Evolutionary conservation across 2,888 invertebrate genomes (phyloP), one percentile per base, ranked within the genome.

Genomic region (Pemphredon lugubris): DNA sequence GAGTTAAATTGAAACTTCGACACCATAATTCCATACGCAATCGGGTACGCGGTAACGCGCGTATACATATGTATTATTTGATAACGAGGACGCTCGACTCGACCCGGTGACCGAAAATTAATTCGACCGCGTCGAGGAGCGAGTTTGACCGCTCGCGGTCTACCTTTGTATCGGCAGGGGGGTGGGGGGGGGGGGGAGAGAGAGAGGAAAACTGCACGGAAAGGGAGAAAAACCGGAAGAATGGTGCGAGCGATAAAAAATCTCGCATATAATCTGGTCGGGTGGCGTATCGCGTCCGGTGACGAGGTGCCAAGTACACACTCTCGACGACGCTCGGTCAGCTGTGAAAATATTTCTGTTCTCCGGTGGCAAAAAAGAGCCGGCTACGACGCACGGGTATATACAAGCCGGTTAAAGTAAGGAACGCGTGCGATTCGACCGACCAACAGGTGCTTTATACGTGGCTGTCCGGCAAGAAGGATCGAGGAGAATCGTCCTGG

Each of bases 381-480:
- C 69, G 79, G 18, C 72, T n/a, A 45, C 71, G 55, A 59, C 60
- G 66, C 75, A 57, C 72, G 70, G n/a, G 73, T 72, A 77, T 77
- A 83, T 72, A 78, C 78, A 72, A 69, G 78, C 79, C 74, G 64
- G 77, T 75, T 47, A 48, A 68, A 60, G 61, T 26, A 69, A 74
- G 72, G 77, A 82, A 82, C 82, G 82, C 79, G 73, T 70, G 80
- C 82, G 75, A 83, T 83, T 79, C 75, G 72, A 61, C 14, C 70
- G 64, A 71, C 83, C 79, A 81, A 81, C 83, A 83, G 83, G 83
- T 83, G 82, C 77, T 75, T 67, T 75, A 79, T 79, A 82, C 81
- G 82, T 78, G 82, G 68, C 77, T 74, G 81, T 76, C 74, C 69
- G 65, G 64, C 75, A 72, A 76, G 77, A 77, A 81, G 77, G 66